These are phyloP conservation scores for Characodon lateralis DNA, from an alignment of 2,797 vertebrate species.

Conservation along the genomic window DNA sequence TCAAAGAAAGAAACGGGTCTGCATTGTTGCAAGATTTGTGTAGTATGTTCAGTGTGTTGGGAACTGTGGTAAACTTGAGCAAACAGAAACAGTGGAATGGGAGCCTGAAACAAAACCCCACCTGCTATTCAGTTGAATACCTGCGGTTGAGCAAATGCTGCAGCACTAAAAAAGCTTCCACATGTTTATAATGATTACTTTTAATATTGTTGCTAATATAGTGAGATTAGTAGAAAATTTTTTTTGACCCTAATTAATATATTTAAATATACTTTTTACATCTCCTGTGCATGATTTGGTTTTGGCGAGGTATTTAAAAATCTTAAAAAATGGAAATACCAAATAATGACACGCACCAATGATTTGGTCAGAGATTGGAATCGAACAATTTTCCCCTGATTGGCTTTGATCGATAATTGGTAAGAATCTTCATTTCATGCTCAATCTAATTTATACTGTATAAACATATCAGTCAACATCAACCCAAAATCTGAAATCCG, in stretches of 20 bases:
- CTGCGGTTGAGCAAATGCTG: background rate
- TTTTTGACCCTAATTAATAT: background rate
- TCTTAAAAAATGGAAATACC: background rate
- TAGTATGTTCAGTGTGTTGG: background rate
- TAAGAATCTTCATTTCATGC: background rate
- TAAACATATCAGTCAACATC: too few species aligned
- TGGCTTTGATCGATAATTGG: background rate
- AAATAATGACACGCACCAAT: background rate
- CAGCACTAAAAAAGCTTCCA: background rate
- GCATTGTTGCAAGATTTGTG: background rate
- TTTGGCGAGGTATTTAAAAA: background rate
- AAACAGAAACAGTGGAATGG: background rate
- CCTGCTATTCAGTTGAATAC: background rate
- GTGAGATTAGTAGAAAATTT: background rate
- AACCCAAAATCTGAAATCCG: background rate
- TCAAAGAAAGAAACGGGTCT: background rate
- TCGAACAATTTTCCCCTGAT: too few species aligned
- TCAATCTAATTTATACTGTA: too few species aligned
- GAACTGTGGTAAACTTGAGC: background rate
- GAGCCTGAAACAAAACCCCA: background rate
- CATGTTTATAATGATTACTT: background rate
- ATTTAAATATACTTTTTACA: background rate
- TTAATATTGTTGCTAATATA: background rate
- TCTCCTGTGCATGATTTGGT: background rate
- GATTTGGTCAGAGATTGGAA: background rate